Evolutionary conservation across 2,888 invertebrate species (phyloP).

Genomic region (Sinotaia quadrata): DNA sequence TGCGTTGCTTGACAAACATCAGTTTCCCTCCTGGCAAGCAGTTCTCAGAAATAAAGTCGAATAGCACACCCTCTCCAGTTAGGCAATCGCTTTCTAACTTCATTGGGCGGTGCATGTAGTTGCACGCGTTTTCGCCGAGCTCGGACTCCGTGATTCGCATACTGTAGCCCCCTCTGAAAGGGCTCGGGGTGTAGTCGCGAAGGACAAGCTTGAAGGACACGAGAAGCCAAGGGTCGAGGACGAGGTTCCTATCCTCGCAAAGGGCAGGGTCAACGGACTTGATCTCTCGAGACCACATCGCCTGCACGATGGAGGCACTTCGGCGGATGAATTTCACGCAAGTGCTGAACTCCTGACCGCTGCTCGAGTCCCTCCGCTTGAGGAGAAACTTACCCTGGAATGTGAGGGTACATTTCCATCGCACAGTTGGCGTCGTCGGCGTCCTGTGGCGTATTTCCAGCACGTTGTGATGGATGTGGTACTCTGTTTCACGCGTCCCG

Average conservation of each 20-base stretch:
- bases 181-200: constrained; percentile 51
- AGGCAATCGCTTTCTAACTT: constrained; percentile 63
- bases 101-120: constrained; percentile 61
- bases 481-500: constrained; percentile 28
- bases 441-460: constrained; percentile 30
- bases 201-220: constrained; percentile 44
- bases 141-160: constrained; percentile 48
- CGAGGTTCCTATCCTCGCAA: constrained; percentile 45
- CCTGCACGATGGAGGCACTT: constrained; percentile 42
- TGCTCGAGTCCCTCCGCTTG: constrained; percentile 28
- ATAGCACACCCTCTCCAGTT: constrained; percentile 58
- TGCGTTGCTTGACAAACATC: constrained; percentile 49
- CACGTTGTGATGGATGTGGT: constrained; percentile 31
- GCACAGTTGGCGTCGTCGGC: not conserved
- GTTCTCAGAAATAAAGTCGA: constrained; percentile 52
- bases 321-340: constrained; percentile 37
- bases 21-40: constrained; percentile 45
- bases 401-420: constrained; percentile 37
- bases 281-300: constrained; percentile 43
- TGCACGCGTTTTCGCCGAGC: constrained; percentile 51
- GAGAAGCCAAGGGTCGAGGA: constrained; percentile 54
- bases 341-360: constrained; percentile 20
- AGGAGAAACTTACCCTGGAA: constrained; percentile 34
- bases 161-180: constrained; percentile 61
- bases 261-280: constrained; percentile 31